These are phyloP conservation scores for Chymomyza caudatula DNA, from an alignment of 2,888 invertebrate species.

Conservation along the genomic window DNA sequence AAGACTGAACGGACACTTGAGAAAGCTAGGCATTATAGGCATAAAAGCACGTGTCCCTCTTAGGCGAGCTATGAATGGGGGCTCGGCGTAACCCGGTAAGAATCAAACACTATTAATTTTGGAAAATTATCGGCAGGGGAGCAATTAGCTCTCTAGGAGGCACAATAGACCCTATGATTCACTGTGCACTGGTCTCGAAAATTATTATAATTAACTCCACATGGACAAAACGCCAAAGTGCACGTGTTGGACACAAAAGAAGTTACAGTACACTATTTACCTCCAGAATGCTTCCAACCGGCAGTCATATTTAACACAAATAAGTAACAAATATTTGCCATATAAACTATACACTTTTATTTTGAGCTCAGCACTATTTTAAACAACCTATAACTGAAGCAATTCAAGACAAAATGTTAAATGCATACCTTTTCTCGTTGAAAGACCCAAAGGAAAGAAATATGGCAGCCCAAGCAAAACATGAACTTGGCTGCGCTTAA, in stretches of 20 bases:
- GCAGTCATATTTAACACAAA: slow-evolving; percentile 10
- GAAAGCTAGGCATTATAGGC: no score
- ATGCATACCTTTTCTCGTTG: slow-evolving; percentile 76
- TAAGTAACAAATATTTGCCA: slow-evolving; percentile 15
- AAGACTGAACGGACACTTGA: no score
- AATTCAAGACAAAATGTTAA: slow-evolving; percentile 66
- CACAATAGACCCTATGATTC: no score
- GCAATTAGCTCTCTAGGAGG: no score
- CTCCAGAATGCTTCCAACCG: slow-evolving; percentile 32
- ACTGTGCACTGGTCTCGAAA: neutral
- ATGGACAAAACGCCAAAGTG: slow-evolving; percentile 10
- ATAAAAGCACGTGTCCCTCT: no score
- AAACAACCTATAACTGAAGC: slow-evolving; percentile 51
- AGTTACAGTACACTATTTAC: slow-evolving; percentile 36
- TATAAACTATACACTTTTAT: slow-evolving; percentile 2
- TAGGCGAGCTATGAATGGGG: no score
- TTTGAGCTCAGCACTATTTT: slow-evolving; percentile 21
- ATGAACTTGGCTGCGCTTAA: slow-evolving; percentile 65
- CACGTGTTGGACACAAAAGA: slow-evolving; percentile 41
- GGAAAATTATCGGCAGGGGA: no score
- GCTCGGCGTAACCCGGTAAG: no score
- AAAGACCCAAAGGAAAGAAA: slow-evolving; percentile 78
- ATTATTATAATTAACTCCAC: no score
- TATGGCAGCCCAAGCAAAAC: slow-evolving; percentile 57
- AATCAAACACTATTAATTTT: no score